Conservation (phyloP, 2,113 vertebrate species). For the Amphiprion ocellaris region DNA sequence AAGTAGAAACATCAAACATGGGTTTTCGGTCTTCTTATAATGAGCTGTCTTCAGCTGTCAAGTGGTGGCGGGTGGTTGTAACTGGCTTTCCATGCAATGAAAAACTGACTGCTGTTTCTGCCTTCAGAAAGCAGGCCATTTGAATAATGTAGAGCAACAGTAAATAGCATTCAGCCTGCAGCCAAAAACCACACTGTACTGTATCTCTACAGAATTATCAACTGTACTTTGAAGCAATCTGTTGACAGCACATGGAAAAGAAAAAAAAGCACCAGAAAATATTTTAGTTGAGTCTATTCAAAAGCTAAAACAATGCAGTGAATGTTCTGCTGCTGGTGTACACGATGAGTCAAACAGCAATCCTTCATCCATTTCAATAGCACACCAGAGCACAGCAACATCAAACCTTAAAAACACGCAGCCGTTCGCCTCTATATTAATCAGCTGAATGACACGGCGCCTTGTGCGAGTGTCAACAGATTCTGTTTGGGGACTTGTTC, state of each 20-base stretch:
- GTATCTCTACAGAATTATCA: conserved; percentile 62
- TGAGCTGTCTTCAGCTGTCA: conserved; percentile 85
- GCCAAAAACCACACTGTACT: conserved; percentile 68
- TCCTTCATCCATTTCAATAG: conserved; percentile 59
- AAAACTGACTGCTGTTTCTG: conserved; percentile 75
- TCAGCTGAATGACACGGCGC: conserved; percentile 66
- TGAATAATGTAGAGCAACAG: conserved; percentile 78
- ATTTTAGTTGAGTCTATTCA: conserved; percentile 35
- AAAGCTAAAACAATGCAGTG: conserved; percentile 51
- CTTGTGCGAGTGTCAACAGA: conserved; percentile 73
- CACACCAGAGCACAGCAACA: conserved; percentile 39
- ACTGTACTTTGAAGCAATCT: conserved; percentile 69
- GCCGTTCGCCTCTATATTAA: conserved; percentile 61
- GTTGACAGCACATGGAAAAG: conserved; percentile 24
- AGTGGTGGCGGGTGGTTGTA: conserved; percentile 81
- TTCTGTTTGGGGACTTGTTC: conserved; percentile 74
- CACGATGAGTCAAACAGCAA: conserved; percentile 38
- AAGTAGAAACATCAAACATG: conserved; percentile 85
- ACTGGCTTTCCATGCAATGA: conserved; percentile 77
- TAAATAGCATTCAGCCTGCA: conserved; percentile 77
- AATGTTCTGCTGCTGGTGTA: conserved; percentile 35
- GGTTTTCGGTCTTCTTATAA: conserved; percentile 82
- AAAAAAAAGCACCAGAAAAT: conserved; percentile 39
- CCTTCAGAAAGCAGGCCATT: conserved; percentile 73
- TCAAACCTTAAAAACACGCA: conserved; percentile 62